These are phyloP conservation scores for Pseudomugil tenellus DNA, from an alignment of 2,797 vertebrate genomes.

Conservation along the genomic window DNA sequence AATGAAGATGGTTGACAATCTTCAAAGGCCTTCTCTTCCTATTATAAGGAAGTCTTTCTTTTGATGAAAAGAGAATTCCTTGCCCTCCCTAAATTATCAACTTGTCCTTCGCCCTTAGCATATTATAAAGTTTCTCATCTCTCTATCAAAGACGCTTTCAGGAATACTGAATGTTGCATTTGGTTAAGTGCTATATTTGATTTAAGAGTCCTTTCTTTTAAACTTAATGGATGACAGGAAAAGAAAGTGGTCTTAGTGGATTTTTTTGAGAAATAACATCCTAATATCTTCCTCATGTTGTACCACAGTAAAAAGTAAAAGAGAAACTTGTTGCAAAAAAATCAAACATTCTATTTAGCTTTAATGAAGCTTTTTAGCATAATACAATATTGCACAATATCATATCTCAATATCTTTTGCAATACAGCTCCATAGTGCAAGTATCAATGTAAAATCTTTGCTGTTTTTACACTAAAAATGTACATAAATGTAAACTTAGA, in stretches of 20 bases:
- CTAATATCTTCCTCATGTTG: constrained; percentile 32
- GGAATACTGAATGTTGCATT: constrained; percentile 42
- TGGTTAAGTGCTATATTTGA: constrained; percentile 56
- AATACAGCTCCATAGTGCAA: not conserved
- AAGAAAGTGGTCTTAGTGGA: constrained; percentile 38
- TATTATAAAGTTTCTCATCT: constrained; percentile 64
- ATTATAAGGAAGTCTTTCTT: constrained; percentile 55
- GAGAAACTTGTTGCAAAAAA: not conserved
- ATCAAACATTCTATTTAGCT: not conserved
- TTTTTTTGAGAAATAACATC: constrained; percentile 46
- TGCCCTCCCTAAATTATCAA: constrained; percentile 68
- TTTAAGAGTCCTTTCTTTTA: constrained; percentile 55
- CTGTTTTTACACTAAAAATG: not conserved
- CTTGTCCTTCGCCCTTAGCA: constrained; percentile 67
- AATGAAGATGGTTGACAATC: constrained; percentile 73
- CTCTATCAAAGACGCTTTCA: constrained; percentile 65
- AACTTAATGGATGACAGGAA: constrained; percentile 55
- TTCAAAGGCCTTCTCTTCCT: constrained; percentile 69
- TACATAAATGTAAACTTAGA: not conserved
- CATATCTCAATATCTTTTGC: constrained; percentile 1
- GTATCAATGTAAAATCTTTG: not conserved
- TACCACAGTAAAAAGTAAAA: not conserved
- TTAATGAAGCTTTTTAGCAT: not conserved
- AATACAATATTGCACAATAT: not conserved
- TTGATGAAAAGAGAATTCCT: constrained; percentile 71